Conservation (phyloP, 2,888 invertebrate genomes). For the Branchipolynoe longqiensis region DNA sequence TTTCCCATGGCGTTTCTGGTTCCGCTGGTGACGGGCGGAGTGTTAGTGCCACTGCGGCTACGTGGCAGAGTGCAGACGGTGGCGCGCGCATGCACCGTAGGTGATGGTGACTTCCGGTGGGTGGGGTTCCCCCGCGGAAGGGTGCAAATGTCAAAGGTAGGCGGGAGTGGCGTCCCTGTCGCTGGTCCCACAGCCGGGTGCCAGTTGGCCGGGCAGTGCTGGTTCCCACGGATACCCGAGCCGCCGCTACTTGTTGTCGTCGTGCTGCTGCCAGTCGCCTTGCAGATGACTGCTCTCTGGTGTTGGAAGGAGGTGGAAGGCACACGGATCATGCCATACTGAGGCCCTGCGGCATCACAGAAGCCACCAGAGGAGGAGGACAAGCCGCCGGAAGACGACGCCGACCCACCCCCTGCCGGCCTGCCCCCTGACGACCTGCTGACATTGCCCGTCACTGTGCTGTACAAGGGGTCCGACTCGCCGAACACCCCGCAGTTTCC, state of each 20-base stretch:
- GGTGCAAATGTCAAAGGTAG: neutral
- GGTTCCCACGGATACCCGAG: neutral
- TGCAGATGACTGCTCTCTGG: too few relatives aligned
- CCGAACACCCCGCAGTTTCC: conserved; percentile 50
- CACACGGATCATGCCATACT: conserved; percentile 32
- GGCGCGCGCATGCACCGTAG: neutral
- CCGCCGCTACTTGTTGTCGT: neutral
- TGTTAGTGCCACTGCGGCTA: neutral
- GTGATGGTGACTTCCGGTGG: neutral
- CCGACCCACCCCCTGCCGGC: too few relatives aligned
- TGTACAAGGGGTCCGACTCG: conserved; percentile 42
- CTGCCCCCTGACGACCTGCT: too few relatives aligned
- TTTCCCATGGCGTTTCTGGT: neutral
- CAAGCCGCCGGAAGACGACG: too few relatives aligned
- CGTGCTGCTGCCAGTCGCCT: too few relatives aligned
- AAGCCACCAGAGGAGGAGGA: neutral
- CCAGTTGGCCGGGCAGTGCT: neutral
- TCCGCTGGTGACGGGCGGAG: neutral
- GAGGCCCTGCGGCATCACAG: neutral
- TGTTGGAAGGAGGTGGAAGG: neutral
- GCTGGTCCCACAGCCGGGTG: neutral
- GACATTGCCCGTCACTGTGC: conserved; percentile 24
- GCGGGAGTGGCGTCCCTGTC: neutral
- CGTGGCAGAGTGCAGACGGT: conserved; percentile 12
- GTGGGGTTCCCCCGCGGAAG: too few relatives aligned